Evolutionary conservation across 2,797 vertebrate genomes (phyloP), one percentile per base, ranked within the genome.

Genomic region (Notamacropus eugenii): DNA sequence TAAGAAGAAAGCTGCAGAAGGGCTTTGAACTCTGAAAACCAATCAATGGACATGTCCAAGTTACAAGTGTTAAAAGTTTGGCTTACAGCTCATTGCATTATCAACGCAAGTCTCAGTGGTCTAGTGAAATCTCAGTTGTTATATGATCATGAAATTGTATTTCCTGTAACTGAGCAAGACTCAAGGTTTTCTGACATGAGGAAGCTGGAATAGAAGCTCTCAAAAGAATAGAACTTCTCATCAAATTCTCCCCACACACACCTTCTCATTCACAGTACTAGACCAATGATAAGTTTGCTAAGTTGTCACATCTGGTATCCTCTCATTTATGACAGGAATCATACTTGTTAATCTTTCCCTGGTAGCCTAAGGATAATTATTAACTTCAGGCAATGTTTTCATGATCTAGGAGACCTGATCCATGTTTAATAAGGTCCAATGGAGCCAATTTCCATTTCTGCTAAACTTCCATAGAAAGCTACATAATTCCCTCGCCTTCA

Each of bases 361-460:
- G 87, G 59, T 90, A 96, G 94, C 22, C 67, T 29, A 56, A 96
- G 74, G 0, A 3, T 74, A 54, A 34, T 93, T 74, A 40, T 95
- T 95, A 94, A 97, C 97, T 97, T 97, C 95, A 93, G 62, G 94
- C 94, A 97, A 92, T 93, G 92, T 96, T 97, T 97, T 97, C 96
- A 62, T 92, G n/a, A 92, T 94, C 91, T 93, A 96, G 54, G 29
- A 67, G 94, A 40, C 91, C 40, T 46, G 93, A 92, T 93, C 93
- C 74, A 92, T 54, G 55, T 92, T 93, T 98, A 98, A 98, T 92
- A 95, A 97, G 96, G 92, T 98, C 97, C 98, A 97, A 40, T 96
- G 98, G 96, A 98, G 98, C 98, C 96, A 98, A 98, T 98, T 97
- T 97, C 96, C 94, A 96, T 87, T 90, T 28, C 55, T 34, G 93